Conservation (phyloP, 2,113 vertebrate species). For the Erythrocercus mccallii region DNA sequence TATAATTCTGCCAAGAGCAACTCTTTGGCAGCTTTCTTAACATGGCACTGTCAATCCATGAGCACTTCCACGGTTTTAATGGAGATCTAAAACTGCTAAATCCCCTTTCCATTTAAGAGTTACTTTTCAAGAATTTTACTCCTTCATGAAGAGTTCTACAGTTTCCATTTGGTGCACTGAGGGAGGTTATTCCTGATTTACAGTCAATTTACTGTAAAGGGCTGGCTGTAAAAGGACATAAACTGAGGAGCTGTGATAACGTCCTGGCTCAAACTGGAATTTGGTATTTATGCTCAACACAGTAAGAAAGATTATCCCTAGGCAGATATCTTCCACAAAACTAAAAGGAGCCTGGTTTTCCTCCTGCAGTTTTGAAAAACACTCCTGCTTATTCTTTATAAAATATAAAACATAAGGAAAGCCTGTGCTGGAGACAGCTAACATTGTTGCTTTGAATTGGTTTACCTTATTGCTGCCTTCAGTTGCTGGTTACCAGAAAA, state of each 20-base stretch:
- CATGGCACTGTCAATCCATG: neutral
- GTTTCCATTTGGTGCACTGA: conserved; percentile 5
- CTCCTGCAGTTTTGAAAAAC: neutral
- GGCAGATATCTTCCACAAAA: neutral
- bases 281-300: neutral
- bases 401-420: neutral
- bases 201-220: conserved; percentile 29
- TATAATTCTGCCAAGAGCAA: conserved; percentile 5
- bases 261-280: neutral
- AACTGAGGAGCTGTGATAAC: conserved; percentile 32
- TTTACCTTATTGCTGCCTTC: neutral
- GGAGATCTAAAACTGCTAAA: conserved; percentile 16
- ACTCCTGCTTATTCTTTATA: neutral
- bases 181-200: conserved; percentile 27
- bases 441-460: neutral
- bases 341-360: neutral
- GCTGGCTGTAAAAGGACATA: conserved; percentile 36
- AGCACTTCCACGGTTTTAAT: neutral
- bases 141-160: neutral
- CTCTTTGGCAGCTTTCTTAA: neutral
- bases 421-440: neutral
- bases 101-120: neutral
- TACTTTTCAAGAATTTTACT: conserved; percentile 19
- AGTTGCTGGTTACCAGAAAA: neutral
- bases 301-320: neutral